phyloP scores from a whole-genome alignment of 1,140 invertebrate species.

The Eueides isabella region DNA sequence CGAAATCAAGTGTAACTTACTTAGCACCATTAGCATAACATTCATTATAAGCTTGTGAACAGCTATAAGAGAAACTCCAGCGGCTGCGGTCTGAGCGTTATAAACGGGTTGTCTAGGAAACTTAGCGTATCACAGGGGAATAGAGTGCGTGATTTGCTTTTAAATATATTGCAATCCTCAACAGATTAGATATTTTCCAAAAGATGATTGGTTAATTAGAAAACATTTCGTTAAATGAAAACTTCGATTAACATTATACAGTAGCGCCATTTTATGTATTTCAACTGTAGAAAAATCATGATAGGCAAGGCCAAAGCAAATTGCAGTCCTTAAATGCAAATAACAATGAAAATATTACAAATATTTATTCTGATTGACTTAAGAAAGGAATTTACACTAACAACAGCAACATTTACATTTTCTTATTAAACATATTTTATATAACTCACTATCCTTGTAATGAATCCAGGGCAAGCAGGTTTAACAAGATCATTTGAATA shows the following conservation, averaged over 20 bases:
- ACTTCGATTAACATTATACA: background rate
- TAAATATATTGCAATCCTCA: background rate
- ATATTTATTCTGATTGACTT: background rate
- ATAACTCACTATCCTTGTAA: conserved; percentile 10
- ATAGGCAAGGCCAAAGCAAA: background rate
- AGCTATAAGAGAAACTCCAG: background rate
- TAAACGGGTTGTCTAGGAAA: conserved; percentile 4
- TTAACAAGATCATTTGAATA: conserved; percentile 9
- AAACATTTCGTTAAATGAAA: background rate
- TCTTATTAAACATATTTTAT: background rate
- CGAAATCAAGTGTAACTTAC: conserved; percentile 7
- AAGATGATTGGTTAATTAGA: too few relatives aligned
- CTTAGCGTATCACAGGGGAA: conserved; percentile 1
- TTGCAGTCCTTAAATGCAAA: background rate
- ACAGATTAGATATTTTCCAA: background rate
- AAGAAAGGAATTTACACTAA: background rate
- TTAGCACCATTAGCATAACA: conserved; percentile 18
- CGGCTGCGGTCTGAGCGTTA: conserved; percentile 19
- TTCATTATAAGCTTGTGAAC: conserved; percentile 18
- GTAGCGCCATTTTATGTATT: background rate
- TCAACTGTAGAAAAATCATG: background rate
- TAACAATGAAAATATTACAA: background rate
- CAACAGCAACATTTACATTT: background rate
- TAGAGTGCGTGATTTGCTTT: conserved; percentile 2
- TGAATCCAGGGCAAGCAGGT: background rate